phyloP scores from a whole-genome alignment of 2,888 invertebrate genomes.

The Serrognathus titanus region DNA sequence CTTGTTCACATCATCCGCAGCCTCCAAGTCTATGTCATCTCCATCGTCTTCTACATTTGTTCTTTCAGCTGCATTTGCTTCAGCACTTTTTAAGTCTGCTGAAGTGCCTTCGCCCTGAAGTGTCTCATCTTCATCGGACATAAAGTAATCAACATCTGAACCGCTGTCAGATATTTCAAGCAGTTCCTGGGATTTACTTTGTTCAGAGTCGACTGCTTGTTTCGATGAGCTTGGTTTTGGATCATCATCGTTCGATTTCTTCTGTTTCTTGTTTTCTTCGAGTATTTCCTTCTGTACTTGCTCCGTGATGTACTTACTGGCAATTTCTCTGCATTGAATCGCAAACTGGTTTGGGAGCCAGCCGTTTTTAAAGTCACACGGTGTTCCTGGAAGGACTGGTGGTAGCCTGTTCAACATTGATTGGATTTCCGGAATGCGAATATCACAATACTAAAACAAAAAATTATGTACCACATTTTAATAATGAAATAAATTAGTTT shows the following conservation, averaged over 20 bases:
- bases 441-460: conserved; percentile 68
- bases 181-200: conserved; percentile 16
- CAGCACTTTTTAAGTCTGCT: conserved; percentile 2
- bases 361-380: conserved; percentile 71
- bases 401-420: conserved; percentile 68
- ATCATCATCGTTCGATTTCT: conserved; percentile 12
- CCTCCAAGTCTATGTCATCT: conserved; percentile 37
- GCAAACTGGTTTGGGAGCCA: conserved; percentile 74
- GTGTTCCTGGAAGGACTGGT: conserved; percentile 55
- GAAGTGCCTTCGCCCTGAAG: not conserved
- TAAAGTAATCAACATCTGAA: conserved; percentile 15
- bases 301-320: conserved; percentile 62
- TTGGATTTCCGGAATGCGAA: conserved; percentile 75
- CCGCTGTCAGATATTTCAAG: conserved; percentile 20
- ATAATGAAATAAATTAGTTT: not conserved
- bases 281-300: conserved; percentile 42
- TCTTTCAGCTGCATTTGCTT: conserved; percentile 11
- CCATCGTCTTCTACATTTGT: conserved; percentile 21
- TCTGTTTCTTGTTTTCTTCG: conserved; percentile 19
- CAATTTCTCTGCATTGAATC: conserved; percentile 68
- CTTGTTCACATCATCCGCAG: conserved; percentile 40
- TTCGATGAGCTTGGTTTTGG: conserved; percentile 10
- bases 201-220: not conserved
- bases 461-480: not conserved
- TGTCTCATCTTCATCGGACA: conserved; percentile 7